Conservation (phyloP, 1,140 invertebrate species). For the Zaprionus taronus region DNA sequence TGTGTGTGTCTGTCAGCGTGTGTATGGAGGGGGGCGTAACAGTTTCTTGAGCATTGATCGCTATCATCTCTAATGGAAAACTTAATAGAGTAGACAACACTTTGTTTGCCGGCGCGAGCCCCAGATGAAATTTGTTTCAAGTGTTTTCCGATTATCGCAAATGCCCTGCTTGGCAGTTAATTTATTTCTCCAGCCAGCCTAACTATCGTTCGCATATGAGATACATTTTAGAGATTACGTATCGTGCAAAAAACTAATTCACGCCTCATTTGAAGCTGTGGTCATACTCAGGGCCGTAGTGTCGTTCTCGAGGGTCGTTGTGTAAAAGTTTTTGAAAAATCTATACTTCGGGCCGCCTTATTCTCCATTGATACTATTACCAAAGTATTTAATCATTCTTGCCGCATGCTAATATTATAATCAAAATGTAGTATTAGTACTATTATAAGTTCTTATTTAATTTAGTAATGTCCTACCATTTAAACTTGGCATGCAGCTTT, state of each 20-base stretch:
- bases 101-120: conserved; percentile 26
- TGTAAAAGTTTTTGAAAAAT: too few species aligned
- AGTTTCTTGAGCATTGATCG: conserved; percentile 53
- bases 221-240: not conserved
- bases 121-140: conserved; percentile 41
- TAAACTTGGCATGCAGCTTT: too few species aligned
- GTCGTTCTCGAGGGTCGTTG: too few species aligned
- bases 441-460: too few species aligned
- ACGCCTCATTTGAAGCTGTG: not conserved
- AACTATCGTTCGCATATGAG: not conserved
- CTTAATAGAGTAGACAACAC: conserved; percentile 67
- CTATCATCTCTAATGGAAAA: conserved; percentile 75
- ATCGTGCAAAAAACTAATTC: not conserved
- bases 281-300: too few species aligned
- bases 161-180: conserved; percentile 28
- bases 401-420: too few species aligned
- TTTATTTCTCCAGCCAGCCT: conserved; percentile 13
- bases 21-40: conserved; percentile 34
- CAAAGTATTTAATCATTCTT: too few species aligned
- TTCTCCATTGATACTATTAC: too few species aligned
- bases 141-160: conserved; percentile 42
- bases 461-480: too few species aligned
- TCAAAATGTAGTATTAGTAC: too few species aligned
- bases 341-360: too few species aligned
- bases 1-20: conserved; percentile 9